These are phyloP conservation scores for Varanus komodoensis DNA, from an alignment of 2,113 vertebrate species.

Conservation along the genomic window DNA sequence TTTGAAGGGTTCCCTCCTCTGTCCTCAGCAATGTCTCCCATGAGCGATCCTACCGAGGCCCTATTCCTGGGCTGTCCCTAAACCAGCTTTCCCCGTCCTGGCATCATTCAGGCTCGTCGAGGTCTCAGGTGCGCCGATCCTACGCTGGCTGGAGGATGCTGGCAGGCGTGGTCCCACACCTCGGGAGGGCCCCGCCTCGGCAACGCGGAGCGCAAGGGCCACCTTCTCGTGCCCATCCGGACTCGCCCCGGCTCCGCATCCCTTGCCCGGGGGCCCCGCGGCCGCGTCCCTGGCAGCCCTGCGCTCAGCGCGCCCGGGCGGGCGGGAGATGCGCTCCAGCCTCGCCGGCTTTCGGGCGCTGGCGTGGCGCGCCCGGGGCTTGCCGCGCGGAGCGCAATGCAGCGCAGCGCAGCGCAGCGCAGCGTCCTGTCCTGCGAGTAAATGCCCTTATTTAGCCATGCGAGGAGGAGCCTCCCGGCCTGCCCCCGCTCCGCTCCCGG, in stretches of 20 bases:
- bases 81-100: too few species aligned
- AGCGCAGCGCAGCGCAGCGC: not conserved
- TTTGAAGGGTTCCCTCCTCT: not conserved
- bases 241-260: not conserved
- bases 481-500: constrained; percentile 11
- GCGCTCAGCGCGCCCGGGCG: too few species aligned
- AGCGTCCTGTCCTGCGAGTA: constrained; percentile 10
- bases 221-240: too few species aligned
- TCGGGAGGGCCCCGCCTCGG: too few species aligned
- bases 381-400: not conserved
- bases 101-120: too few species aligned
- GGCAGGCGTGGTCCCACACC: too few species aligned
- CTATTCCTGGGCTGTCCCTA: not conserved
- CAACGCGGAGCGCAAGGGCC: too few species aligned
- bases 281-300: too few species aligned
- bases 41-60: not conserved
- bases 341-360: not conserved
- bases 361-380: not conserved
- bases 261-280: not conserved
- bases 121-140: too few species aligned
- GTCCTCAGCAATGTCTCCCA: not conserved
- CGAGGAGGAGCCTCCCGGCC: constrained; percentile 50
- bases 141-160: too few species aligned
- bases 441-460: constrained; percentile 69
- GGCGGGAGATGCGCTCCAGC: too few species aligned